Evolutionary conservation across 2,888 invertebrate genomes (phyloP).

Genomic region (Micropterix aruncella): DNA sequence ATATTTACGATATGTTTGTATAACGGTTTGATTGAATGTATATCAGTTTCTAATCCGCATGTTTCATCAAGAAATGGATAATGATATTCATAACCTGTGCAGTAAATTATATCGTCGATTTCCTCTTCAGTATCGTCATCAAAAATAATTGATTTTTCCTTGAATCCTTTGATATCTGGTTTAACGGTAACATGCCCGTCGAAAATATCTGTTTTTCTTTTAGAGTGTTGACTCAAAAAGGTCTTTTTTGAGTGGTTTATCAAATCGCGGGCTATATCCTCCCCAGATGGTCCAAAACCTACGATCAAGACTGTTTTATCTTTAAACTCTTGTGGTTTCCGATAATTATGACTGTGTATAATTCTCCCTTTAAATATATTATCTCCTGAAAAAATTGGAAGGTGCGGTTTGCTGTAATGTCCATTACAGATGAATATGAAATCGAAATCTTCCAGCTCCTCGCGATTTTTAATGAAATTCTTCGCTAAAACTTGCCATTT

Average conservation of each 20-base stretch:
- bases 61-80: conserved; percentile 54
- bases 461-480: too few species aligned
- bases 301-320: conserved; percentile 47
- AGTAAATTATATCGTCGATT: too few species aligned
- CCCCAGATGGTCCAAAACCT: conserved; percentile 61
- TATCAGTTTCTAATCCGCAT: conserved; percentile 44
- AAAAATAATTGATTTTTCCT: too few species aligned
- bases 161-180: too few species aligned
- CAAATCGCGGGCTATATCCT: conserved; percentile 60
- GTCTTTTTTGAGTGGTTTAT: too few species aligned
- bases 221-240: too few species aligned
- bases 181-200: too few species aligned
- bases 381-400: conserved; percentile 22
- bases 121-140: too few species aligned
- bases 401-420: conserved; percentile 26
- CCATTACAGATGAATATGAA: conserved; percentile 57
- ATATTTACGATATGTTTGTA: conserved; percentile 68
- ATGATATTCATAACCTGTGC: conserved; percentile 55
- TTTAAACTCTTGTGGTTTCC: conserved; percentile 42
- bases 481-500: too few species aligned
- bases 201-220: too few species aligned
- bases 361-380: conserved; percentile 29
- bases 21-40: conserved; percentile 50
- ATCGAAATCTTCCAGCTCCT: conserved; percentile 37
- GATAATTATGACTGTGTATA: conserved; percentile 63